Percentiles rank a stretch among this genome's conserved stretches.
These are phyloP conservation scores for Sinocyclocheilus rhinocerous DNA, from an alignment of 2,113 vertebrate species.

Conservation along the genomic window DNA sequence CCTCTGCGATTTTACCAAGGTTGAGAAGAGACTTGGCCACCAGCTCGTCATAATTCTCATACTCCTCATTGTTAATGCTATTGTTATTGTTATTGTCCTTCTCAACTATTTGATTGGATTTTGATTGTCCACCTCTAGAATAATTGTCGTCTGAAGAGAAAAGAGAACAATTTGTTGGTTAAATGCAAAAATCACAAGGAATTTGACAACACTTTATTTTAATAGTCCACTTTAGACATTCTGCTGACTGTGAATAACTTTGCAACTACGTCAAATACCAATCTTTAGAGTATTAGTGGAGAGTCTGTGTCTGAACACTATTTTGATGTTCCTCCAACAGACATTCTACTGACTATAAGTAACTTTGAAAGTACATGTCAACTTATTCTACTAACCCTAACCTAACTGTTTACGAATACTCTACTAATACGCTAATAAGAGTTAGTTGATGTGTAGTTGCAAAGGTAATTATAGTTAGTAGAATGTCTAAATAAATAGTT, in stretches of 20 bases:
- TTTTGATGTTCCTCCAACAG: neutral
- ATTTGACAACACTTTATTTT: neutral
- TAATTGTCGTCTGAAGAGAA: slow-evolving; percentile 82
- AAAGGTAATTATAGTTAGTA: neutral
- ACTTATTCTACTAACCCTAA: neutral
- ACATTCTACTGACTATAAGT: neutral
- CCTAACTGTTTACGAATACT: neutral
- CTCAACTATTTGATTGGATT: slow-evolving; percentile 80
- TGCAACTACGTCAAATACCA: neutral
- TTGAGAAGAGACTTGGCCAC: slow-evolving; percentile 98
- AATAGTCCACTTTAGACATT: neutral
- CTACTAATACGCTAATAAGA: neutral
- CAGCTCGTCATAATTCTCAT: slow-evolving; percentile 98
- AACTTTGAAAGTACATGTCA: neutral
- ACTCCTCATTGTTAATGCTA: slow-evolving; percentile 78
- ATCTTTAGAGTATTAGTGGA: neutral
- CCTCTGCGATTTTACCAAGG: slow-evolving; percentile 97
- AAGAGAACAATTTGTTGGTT: slow-evolving; percentile 32
- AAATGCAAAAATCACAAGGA: neutral
- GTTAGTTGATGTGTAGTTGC: neutral
- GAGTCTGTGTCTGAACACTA: neutral
- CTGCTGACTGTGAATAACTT: neutral
- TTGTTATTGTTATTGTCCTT: slow-evolving; percentile 88
- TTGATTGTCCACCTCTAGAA: slow-evolving; percentile 78
- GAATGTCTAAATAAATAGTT: neutral